Percentiles rank a stretch among this genome's conserved stretches.
phyloP scores from a whole-genome alignment of 53 echinoderm and acorn worm genomes.

The Echinometra lucunter region DNA sequence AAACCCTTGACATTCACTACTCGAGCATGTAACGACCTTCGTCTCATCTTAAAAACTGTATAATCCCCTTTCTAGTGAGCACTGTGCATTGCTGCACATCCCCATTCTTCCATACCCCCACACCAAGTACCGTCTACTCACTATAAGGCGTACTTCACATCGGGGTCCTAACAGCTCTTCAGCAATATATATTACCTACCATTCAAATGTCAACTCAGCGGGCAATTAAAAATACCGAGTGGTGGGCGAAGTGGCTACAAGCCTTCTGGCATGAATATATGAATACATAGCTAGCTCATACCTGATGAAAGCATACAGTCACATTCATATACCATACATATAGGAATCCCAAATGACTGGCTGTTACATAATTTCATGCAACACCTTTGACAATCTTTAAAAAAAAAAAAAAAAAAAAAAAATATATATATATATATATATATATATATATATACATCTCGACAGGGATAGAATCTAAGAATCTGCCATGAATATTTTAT shows the following conservation, averaged over 20 bases:
- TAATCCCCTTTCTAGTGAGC: background rate
- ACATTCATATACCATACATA: background rate
- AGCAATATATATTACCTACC: slow-evolving; percentile 37
- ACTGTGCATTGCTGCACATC: background rate
- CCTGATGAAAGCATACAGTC: background rate
- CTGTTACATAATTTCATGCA: background rate
- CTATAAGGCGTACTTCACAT: background rate
- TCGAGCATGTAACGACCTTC: background rate
- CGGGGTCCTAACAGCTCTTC: background rate
- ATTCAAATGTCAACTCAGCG: slow-evolving; percentile 58
- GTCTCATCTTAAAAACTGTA: slow-evolving; percentile 34
- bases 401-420: no score
- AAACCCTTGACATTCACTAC: slow-evolving; percentile 28
- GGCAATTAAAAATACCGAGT: slow-evolving; percentile 51
- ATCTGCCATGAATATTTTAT: no score
- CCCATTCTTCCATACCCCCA: background rate
- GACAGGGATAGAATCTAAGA: no score
- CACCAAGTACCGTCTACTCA: slow-evolving; percentile 1
- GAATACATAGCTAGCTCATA: background rate
- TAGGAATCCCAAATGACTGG: background rate
- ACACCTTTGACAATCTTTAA: no score
- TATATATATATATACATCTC: no score
- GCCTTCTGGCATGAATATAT: slow-evolving; percentile 48
- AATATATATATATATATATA: no score
- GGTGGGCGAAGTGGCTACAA: slow-evolving; percentile 29